A percentile compares a stretch with the other conserved stretches of the same genome.
Conservation (phyloP, 2,797 vertebrate species). For the Smutsia gigantea region DNA sequence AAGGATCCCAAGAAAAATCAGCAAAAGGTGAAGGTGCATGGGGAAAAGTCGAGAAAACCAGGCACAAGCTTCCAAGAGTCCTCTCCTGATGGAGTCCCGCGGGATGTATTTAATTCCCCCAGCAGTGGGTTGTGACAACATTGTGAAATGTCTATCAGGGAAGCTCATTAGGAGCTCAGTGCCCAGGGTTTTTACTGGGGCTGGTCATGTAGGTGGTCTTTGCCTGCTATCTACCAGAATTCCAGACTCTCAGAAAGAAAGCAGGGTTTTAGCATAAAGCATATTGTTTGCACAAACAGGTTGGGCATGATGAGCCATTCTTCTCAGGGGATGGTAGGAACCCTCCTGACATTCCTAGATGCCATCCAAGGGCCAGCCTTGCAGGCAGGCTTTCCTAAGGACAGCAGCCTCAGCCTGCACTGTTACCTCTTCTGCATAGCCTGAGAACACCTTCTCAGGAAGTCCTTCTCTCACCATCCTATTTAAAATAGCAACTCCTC, state of each 20-base stretch:
- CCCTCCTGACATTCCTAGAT: background rate
- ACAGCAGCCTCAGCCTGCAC: background rate
- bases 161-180: background rate
- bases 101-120: background rate
- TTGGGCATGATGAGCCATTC: background rate
- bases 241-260: background rate
- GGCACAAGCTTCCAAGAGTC: background rate
- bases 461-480: background rate
- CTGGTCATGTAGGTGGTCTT: background rate
- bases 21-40: background rate
- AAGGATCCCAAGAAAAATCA: background rate
- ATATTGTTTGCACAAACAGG: background rate
- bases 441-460: background rate
- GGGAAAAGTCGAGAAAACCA: background rate
- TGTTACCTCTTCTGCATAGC: background rate
- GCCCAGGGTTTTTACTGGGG: background rate
- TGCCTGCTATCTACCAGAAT: background rate
- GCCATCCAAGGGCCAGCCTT: background rate
- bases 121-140: background rate
- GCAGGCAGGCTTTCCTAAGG: background rate
- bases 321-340: background rate
- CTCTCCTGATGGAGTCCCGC: background rate
- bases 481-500: background rate
- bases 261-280: background rate
- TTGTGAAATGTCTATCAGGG: background rate